phyloP scores from a whole-genome alignment of 2,888 invertebrate genomes.

The Melinaea menophilus region DNA sequence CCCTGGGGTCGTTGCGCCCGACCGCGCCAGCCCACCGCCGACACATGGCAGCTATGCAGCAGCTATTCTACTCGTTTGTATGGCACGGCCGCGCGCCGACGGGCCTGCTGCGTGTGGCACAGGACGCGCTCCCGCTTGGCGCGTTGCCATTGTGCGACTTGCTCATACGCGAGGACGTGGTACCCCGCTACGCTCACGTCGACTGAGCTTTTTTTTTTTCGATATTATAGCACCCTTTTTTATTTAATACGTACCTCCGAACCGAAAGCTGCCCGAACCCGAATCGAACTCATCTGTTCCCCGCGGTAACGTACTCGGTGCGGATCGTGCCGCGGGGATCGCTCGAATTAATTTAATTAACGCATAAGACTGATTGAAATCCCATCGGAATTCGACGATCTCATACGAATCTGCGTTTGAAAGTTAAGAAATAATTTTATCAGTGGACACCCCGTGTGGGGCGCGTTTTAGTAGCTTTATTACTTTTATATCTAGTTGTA shows the following conservation, averaged over 20 bases:
- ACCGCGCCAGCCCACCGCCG: constrained; percentile 84
- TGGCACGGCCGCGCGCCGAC: constrained; percentile 84
- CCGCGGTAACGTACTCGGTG: too few species aligned
- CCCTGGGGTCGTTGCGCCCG: constrained; percentile 86
- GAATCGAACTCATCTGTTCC: too few species aligned
- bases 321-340: not conserved
- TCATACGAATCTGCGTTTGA: constrained; percentile 19
- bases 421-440: constrained; percentile 16
- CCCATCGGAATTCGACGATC: constrained; percentile 25
- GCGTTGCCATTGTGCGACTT: constrained; percentile 86
- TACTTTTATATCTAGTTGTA: constrained; percentile 24
- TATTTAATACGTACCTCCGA: not conserved
- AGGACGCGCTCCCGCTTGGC: constrained; percentile 81
- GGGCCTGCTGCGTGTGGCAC: constrained; percentile 83
- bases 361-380: constrained; percentile 29
- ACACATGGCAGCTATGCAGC: constrained; percentile 87
- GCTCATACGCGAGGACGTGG: constrained; percentile 86
- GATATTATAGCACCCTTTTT: too few species aligned
- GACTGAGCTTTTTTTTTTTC: constrained; percentile 75
- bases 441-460: constrained; percentile 19
- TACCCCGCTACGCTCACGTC: constrained; percentile 85
- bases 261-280: too few species aligned
- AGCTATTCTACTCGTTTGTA: constrained; percentile 89
- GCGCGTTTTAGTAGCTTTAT: constrained; percentile 24
- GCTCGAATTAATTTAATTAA: constrained; percentile 18